These are phyloP conservation scores for Synergus itoensis DNA, from an alignment of 2,888 invertebrate genomes.

Conservation along the genomic window DNA sequence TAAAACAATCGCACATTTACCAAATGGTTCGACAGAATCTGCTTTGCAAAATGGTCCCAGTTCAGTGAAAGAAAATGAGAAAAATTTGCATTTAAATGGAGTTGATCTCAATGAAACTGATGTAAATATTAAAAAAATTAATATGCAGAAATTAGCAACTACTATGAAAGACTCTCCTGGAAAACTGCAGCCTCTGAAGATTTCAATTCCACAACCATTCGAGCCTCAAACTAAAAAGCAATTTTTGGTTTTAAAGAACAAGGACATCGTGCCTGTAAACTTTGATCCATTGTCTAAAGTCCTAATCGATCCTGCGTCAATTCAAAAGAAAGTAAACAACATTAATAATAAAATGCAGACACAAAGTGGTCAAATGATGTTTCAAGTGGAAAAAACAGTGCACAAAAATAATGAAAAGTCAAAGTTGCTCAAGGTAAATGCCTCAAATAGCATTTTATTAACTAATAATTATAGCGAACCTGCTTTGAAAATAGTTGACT, in stretches of 20 bases:
- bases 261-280: conserved; percentile 63
- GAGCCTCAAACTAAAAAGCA: conserved; percentile 61
- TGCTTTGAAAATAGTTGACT: conserved; percentile 25
- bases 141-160: conserved; percentile 48
- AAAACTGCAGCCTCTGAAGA: conserved; percentile 65
- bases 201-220: conserved; percentile 66
- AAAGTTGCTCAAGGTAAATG: conserved; percentile 27
- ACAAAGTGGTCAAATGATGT: background rate
- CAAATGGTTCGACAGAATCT: conserved; percentile 41
- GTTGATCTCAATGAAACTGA: conserved; percentile 42
- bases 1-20: conserved; percentile 51
- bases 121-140: conserved; percentile 42
- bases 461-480: conserved; percentile 28
- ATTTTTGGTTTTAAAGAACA: conserved; percentile 66
- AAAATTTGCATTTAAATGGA: conserved; percentile 42
- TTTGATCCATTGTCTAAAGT: conserved; percentile 42
- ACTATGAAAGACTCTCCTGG: conserved; percentile 47
- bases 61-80: background rate
- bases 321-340: conserved; percentile 10
- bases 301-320: conserved; percentile 3
- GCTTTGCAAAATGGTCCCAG: background rate
- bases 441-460: conserved; percentile 11
- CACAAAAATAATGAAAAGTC: conserved; percentile 23
- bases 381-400: background rate
- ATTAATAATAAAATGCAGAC: background rate